Percentiles rank a stretch among this genome's conserved stretches.
Evolutionary conservation across 2,797 vertebrate genomes (phyloP).

Genomic region (Hippocampus kuda): DNA sequence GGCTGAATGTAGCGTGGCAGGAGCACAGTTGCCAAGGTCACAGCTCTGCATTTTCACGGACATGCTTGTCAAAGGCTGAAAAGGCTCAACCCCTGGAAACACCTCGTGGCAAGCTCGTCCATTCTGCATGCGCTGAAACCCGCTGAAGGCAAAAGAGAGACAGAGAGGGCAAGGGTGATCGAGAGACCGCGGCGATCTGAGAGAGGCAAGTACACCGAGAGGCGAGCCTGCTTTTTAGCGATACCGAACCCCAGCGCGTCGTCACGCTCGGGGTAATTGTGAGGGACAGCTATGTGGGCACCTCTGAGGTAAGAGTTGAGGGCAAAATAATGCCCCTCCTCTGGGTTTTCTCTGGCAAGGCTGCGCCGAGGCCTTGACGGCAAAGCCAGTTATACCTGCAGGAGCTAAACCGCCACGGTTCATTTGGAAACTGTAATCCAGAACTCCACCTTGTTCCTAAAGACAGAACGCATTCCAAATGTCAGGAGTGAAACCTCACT

Average conservation of each 20-base stretch:
- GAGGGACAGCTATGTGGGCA: slow-evolving; percentile 50
- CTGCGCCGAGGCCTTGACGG: slow-evolving; percentile 26
- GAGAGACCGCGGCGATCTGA: slow-evolving; percentile 21
- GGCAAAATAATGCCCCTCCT: slow-evolving; percentile 50
- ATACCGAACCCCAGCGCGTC: slow-evolving; percentile 49
- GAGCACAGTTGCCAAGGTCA: slow-evolving; percentile 55
- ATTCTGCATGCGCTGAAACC: slow-evolving; percentile 52
- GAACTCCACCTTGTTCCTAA: slow-evolving; percentile 36
- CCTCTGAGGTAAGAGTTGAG: slow-evolving; percentile 46
- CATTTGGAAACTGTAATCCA: slow-evolving; percentile 50
- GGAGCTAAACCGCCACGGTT: slow-evolving; percentile 32
- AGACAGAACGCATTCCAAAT: slow-evolving; percentile 45
- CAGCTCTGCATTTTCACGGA: slow-evolving; percentile 57
- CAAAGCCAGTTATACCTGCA: slow-evolving; percentile 54
- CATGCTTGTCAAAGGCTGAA: slow-evolving; percentile 64
- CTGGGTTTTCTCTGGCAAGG: slow-evolving; percentile 36
- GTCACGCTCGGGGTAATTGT: slow-evolving; percentile 54
- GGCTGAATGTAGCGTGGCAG: slow-evolving; percentile 45
- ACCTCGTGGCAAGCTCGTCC: slow-evolving; percentile 57
- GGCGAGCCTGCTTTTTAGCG: slow-evolving; percentile 55
- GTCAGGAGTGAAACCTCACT: slow-evolving; percentile 41
- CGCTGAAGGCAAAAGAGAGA: slow-evolving; percentile 45
- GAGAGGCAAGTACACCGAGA: slow-evolving; percentile 38
- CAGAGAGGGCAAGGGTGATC: slow-evolving; percentile 5
- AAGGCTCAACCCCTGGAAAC: slow-evolving; percentile 59